These are phyloP conservation scores for Nemapogon koenigi DNA, from an alignment of 2,888 invertebrate genomes.

Conservation along the genomic window DNA sequence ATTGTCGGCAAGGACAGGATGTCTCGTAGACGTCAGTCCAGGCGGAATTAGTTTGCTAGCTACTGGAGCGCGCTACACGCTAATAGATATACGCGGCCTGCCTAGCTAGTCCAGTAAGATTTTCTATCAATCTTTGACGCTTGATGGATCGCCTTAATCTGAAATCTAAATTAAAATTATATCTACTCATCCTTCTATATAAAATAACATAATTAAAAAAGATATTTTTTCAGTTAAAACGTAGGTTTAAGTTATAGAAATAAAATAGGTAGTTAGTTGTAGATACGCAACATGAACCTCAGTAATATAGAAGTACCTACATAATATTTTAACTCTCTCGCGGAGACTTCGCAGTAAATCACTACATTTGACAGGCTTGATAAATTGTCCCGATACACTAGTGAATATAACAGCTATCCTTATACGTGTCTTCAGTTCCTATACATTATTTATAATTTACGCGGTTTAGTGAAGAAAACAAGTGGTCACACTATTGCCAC, in stretches of 20 bases:
- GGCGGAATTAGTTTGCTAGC: slow-evolving; percentile 25
- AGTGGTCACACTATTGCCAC: slow-evolving; percentile 2
- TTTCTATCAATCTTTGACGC: too few species aligned
- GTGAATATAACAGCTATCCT: slow-evolving; percentile 18
- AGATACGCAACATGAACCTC: too few species aligned
- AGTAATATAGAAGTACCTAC: background rate
- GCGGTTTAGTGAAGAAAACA: slow-evolving; percentile 9
- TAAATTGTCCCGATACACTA: slow-evolving; percentile 29
- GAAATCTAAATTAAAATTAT: too few species aligned
- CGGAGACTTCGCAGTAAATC: slow-evolving; percentile 27
- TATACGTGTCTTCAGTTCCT: slow-evolving; percentile 17
- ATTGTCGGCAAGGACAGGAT: slow-evolving; percentile 36
- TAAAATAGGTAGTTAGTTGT: too few species aligned
- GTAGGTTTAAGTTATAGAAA: too few species aligned
- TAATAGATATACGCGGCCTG: slow-evolving; percentile 7
- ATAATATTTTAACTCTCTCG: slow-evolving; percentile 15
- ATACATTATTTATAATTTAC: slow-evolving; percentile 20
- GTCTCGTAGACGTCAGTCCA: slow-evolving; percentile 28
- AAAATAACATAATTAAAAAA: too few species aligned
- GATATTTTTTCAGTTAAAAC: too few species aligned
- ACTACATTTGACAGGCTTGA: slow-evolving; percentile 32
- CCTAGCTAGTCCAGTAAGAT: too few species aligned
- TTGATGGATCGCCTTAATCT: too few species aligned
- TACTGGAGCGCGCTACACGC: slow-evolving; percentile 11
- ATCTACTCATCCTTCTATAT: too few species aligned